Percentiles rank a stretch among this genome's conserved stretches.
These are phyloP conservation scores for Heliornis fulica DNA, from an alignment of 2,113 vertebrate genomes.

Conservation along the genomic window DNA sequence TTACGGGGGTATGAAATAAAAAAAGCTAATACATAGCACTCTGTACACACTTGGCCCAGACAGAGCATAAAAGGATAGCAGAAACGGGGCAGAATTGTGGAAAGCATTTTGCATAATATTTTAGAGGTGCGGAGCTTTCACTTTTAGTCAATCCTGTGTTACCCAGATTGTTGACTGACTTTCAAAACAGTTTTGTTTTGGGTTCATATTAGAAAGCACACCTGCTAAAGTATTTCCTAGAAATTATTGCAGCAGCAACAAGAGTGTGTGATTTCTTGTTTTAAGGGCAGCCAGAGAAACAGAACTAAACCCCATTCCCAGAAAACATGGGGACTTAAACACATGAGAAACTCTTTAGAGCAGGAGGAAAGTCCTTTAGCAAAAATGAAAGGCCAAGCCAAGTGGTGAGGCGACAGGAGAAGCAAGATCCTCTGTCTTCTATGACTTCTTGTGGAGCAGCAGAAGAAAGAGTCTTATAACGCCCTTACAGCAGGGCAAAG, in stretches of 20 bases:
- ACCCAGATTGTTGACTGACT: neutral
- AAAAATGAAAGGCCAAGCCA: neutral
- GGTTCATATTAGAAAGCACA: neutral
- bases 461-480: neutral
- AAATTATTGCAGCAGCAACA: neutral
- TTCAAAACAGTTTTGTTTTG: neutral
- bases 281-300: neutral
- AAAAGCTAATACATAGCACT: neutral
- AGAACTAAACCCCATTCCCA: neutral
- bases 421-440: neutral
- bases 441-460: neutral
- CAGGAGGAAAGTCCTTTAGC: neutral
- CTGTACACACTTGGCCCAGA: neutral
- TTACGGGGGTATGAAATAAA: neutral
- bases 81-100: neutral
- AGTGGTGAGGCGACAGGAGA: neutral
- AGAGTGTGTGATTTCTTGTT: neutral
- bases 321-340: neutral
- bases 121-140: neutral
- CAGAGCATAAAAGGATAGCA: neutral
- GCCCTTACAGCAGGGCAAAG: neutral
- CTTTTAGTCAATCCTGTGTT: neutral
- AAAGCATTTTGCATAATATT: neutral
- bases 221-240: neutral
- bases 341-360: neutral